A percentile compares a stretch with the other conserved stretches of the same genome.
Conservation (phyloP, 1,140 invertebrate genomes). For the Eupeodes corollae region DNA sequence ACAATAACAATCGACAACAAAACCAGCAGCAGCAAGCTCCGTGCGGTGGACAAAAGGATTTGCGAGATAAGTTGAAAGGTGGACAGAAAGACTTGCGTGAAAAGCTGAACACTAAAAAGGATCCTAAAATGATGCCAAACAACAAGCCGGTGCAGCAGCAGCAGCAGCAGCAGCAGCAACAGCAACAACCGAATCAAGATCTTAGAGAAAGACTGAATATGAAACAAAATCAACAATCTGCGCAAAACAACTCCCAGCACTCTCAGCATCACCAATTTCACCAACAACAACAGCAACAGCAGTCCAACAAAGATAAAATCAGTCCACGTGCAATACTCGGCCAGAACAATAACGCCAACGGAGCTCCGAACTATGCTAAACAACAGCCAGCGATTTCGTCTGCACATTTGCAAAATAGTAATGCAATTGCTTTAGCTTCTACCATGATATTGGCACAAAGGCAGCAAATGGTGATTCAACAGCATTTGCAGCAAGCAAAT, state of each 20-base stretch:
- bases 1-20: conserved; percentile 1
- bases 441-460: conserved; percentile 5
- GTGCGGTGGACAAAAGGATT: conserved; percentile 5
- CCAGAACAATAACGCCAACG: neutral
- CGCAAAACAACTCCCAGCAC: neutral
- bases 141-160: conserved; percentile 3
- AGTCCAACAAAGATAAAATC: conserved; percentile 1
- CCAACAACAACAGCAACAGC: conserved; percentile 1
- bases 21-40: conserved; percentile 1
- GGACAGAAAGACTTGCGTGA: conserved; percentile 10
- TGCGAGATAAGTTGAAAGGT: conserved; percentile 8
- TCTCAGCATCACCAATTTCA: neutral
- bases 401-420: conserved; percentile 1
- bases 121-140: conserved; percentile 3
- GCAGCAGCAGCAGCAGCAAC: neutral
- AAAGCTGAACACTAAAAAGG: conserved; percentile 7
- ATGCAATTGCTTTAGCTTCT: conserved; percentile 4
- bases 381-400: conserved; percentile 7
- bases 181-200: conserved; percentile 1
- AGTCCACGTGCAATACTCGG: conserved; percentile 8
- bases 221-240: conserved; percentile 3
- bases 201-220: neutral
- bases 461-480: conserved; percentile 1
- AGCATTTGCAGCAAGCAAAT: neutral
- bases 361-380: conserved; percentile 2